phyloP scores from a whole-genome alignment of 2,888 invertebrate species.

The Oxytorus armatus region DNA sequence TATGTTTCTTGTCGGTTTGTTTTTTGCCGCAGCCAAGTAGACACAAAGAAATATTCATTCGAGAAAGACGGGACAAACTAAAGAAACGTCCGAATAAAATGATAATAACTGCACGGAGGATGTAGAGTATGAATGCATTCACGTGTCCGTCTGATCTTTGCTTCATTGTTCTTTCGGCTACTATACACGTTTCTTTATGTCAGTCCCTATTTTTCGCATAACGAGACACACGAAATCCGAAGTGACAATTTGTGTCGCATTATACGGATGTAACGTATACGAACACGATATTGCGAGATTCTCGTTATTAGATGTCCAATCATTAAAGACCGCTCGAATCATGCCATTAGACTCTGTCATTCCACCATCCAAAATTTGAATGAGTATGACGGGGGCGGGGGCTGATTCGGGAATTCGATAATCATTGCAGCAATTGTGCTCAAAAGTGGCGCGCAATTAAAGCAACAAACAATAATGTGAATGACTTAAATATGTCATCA shows the following conservation, averaged over 20 bases:
- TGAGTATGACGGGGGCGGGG: no score
- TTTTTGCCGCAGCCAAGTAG: conserved; percentile 31
- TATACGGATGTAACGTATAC: conserved; percentile 3
- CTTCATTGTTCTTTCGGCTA: conserved; percentile 22
- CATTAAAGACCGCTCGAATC: conserved; percentile 5
- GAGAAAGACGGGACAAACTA: conserved; percentile 1
- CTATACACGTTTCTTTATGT: conserved; percentile 23
- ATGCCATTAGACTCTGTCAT: not conserved
- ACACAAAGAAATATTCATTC: conserved; percentile 2
- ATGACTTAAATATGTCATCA: no score
- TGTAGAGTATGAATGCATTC: conserved; percentile 33
- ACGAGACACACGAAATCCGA: conserved; percentile 55
- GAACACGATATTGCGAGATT: not conserved
- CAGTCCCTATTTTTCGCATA: conserved; percentile 28
- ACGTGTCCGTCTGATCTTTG: conserved; percentile 28
- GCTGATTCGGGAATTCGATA: no score
- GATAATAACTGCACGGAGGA: conserved; percentile 31
- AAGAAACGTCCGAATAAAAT: conserved; percentile 32
- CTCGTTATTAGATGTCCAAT: conserved; percentile 1
- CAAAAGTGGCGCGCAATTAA: no score
- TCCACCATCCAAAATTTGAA: not conserved
- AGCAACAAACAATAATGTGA: no score
- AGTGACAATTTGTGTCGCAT: conserved; percentile 58
- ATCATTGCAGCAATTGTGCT: no score
- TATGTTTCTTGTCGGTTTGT: conserved; percentile 29